These are phyloP conservation scores for Squalus acanthias DNA, from an alignment of 2,797 vertebrate species.

Conservation along the genomic window DNA sequence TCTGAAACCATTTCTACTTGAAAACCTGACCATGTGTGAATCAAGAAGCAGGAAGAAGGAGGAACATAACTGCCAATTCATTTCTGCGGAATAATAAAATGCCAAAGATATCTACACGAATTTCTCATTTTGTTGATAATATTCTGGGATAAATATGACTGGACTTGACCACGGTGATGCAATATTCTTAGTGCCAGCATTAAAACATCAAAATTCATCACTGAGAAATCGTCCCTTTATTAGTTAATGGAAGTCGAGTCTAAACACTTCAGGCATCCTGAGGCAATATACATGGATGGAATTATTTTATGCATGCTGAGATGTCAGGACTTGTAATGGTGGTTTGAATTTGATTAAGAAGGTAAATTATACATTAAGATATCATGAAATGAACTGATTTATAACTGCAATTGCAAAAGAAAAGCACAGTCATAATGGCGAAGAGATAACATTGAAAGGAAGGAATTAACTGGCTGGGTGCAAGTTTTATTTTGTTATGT, in stretches of 20 bases:
- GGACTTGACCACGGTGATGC: neutral
- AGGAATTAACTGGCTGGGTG: neutral
- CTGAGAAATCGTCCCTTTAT: neutral
- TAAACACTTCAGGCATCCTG: neutral
- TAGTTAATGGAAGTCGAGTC: neutral
- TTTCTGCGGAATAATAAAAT: neutral
- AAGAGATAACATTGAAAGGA: neutral
- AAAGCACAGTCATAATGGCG: neutral
- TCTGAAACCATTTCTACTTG: neutral
- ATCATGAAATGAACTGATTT: conserved; percentile 14
- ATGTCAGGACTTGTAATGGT: conserved; percentile 18
- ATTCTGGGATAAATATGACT: neutral
- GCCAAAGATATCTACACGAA: neutral
- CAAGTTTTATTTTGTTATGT: neutral
- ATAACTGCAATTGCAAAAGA: conserved; percentile 3
- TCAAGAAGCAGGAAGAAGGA: neutral
- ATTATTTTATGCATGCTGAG: neutral
- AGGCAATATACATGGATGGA: neutral
- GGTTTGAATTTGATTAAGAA: neutral
- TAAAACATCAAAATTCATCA: neutral
- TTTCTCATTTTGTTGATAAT: neutral
- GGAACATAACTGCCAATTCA: neutral
- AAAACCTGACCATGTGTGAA: neutral
- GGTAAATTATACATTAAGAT: conserved; percentile 1
- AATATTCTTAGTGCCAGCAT: neutral